phyloP scores from a whole-genome alignment of 1,140 invertebrate genomes.

The Leptonema lineaticorne region DNA sequence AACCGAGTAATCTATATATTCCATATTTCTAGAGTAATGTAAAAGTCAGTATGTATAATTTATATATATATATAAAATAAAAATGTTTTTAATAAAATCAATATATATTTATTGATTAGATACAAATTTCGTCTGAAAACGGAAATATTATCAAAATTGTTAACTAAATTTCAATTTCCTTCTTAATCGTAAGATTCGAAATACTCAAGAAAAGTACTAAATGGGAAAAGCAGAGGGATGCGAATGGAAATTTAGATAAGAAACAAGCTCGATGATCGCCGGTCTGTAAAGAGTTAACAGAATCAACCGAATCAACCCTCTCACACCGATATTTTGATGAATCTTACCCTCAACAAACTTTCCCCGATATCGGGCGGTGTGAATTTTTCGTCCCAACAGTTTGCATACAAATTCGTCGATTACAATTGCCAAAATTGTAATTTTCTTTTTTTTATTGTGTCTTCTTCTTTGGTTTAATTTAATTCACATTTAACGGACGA shows the following conservation, averaged over 20 bases:
- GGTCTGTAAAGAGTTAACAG: background rate
- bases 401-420: slow-evolving; percentile 20
- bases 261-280: background rate
- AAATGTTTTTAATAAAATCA: too few species aligned
- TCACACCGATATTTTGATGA: background rate
- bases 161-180: slow-evolving; percentile 11
- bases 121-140: background rate
- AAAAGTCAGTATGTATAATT: too few species aligned
- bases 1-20: too few species aligned
- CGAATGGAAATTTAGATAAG: background rate
- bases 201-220: too few species aligned
- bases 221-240: too few species aligned
- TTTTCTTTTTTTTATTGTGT: too few species aligned
- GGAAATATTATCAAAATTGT: slow-evolving; percentile 3
- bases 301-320: background rate
- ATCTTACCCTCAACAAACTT: background rate
- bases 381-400: slow-evolving; percentile 5
- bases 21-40: too few species aligned
- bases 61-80: too few species aligned
- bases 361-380: too few species aligned
- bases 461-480: too few species aligned
- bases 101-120: background rate
- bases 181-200: background rate
- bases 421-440: background rate
- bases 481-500: too few species aligned